Conservation (phyloP, 2,888 invertebrate genomes). For the Andrena minutula region DNA sequence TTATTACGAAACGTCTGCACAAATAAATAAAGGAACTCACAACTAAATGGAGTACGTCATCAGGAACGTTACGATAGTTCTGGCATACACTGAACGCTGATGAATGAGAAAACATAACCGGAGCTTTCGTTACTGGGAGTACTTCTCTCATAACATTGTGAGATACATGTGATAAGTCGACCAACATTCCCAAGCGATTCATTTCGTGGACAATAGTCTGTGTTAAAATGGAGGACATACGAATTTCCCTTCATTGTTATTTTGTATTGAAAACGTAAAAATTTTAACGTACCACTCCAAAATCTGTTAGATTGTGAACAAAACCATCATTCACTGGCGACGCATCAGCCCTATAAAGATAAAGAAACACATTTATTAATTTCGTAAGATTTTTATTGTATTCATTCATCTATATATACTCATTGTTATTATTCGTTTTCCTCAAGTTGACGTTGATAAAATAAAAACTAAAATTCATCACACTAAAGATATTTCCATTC, state of each 20-base stretch:
- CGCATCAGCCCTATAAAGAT: conserved; percentile 83
- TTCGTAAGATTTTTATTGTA: too few species aligned
- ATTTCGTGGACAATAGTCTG: conserved; percentile 87
- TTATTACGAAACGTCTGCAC: too few species aligned
- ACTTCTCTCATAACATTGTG: conserved; percentile 87
- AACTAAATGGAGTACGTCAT: conserved; percentile 86
- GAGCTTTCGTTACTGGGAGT: conserved; percentile 86
- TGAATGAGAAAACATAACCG: conserved; percentile 88
- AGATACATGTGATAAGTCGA: conserved; percentile 88
- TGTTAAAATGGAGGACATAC: background rate
- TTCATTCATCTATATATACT: too few species aligned
- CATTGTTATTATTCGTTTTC: too few species aligned
- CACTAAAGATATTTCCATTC: too few species aligned
- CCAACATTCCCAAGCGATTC: conserved; percentile 89
- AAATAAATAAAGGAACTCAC: conserved; percentile 79
- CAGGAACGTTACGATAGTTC: conserved; percentile 87
- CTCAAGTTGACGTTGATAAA: too few species aligned
- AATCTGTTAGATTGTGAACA: conserved; percentile 83
- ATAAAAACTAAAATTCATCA: too few species aligned
- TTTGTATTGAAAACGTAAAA: background rate
- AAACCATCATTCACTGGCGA: conserved; percentile 77
- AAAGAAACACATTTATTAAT: background rate
- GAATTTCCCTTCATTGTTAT: background rate
- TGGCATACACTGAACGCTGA: conserved; percentile 86
- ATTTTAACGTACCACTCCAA: conserved; percentile 82